These are phyloP conservation scores for Prionace glauca DNA, from an alignment of 2,797 vertebrate genomes.

Conservation along the genomic window DNA sequence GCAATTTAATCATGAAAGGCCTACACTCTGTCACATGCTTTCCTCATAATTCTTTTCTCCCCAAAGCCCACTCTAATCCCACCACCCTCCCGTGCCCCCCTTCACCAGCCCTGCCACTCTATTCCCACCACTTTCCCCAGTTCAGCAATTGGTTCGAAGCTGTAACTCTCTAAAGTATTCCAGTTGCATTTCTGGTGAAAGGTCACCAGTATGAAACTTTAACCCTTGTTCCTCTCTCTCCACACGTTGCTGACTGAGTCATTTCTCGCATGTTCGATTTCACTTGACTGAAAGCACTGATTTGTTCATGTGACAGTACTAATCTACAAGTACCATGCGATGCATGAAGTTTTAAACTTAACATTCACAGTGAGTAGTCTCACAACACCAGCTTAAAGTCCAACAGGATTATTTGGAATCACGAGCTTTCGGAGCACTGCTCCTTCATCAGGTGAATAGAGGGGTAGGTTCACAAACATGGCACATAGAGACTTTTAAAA, in stretches of 20 bases:
- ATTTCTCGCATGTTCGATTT: not conserved
- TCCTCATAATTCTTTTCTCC: no score
- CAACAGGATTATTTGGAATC: no score
- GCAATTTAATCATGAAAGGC: not conserved
- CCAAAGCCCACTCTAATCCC: no score
- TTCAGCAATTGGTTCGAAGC: not conserved
- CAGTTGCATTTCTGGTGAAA: not conserved
- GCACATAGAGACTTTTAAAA: no score
- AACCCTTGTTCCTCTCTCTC: not conserved
- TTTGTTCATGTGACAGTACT: not conserved
- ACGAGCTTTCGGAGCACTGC: no score
- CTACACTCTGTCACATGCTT: not conserved
- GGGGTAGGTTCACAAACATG: no score
- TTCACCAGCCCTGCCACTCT: not conserved
- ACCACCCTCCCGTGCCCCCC: no score
- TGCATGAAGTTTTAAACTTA: not conserved
- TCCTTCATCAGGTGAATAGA: no score
- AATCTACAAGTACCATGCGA: not conserved
- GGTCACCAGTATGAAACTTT: not conserved
- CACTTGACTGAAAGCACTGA: not conserved
- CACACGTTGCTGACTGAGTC: not conserved
- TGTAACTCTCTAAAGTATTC: not conserved
- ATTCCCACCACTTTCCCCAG: not conserved
- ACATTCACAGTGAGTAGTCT: no score
- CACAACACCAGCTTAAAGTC: no score